Evolutionary conservation across 1,140 invertebrate genomes (phyloP).

Genomic region (Drosophila pseudoobscura): DNA sequence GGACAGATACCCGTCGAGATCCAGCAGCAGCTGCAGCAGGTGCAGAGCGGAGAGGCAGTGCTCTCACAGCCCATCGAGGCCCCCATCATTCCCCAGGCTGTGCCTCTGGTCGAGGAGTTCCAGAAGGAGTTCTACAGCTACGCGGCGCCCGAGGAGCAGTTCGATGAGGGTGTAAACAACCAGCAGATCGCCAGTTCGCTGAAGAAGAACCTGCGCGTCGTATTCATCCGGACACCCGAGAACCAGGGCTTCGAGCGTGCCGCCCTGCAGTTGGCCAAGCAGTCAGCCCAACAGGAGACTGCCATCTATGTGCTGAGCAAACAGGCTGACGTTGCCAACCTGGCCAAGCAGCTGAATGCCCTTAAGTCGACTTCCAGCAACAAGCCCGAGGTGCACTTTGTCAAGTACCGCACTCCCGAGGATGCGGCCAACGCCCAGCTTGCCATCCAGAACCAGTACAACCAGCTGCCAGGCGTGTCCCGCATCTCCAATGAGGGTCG

Average conservation of each 20-base stretch:
- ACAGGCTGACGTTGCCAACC: slow-evolving; percentile 82
- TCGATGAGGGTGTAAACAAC: slow-evolving; percentile 57
- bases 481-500: slow-evolving; percentile 69
- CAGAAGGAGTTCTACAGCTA: slow-evolving; percentile 77
- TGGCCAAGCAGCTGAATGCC: slow-evolving; percentile 67
- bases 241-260: slow-evolving; percentile 85
- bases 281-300: slow-evolving; percentile 84
- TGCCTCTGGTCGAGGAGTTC: slow-evolving; percentile 58
- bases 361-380: slow-evolving; percentile 59
- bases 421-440: slow-evolving; percentile 70
- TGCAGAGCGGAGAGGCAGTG: slow-evolving; percentile 64
- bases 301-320: slow-evolving; percentile 93
- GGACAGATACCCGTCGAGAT: slow-evolving; percentile 36
- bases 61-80: slow-evolving; percentile 62
- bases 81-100: slow-evolving; percentile 33
- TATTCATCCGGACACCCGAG: slow-evolving; percentile 91
- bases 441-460: slow-evolving; percentile 73
- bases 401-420: slow-evolving; percentile 71
- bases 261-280: slow-evolving; percentile 86
- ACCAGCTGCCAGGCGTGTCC: slow-evolving; percentile 63
- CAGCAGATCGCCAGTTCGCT: slow-evolving; percentile 82
- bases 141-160: slow-evolving; percentile 73
- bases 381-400: slow-evolving; percentile 74
- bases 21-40: slow-evolving; percentile 9
- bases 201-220: slow-evolving; percentile 92